A percentile compares a stretch with the other conserved stretches of the same genome.
These are phyloP conservation scores for Gymnopithys bicolor DNA, from an alignment of 2,797 vertebrate genomes.

Conservation along the genomic window DNA sequence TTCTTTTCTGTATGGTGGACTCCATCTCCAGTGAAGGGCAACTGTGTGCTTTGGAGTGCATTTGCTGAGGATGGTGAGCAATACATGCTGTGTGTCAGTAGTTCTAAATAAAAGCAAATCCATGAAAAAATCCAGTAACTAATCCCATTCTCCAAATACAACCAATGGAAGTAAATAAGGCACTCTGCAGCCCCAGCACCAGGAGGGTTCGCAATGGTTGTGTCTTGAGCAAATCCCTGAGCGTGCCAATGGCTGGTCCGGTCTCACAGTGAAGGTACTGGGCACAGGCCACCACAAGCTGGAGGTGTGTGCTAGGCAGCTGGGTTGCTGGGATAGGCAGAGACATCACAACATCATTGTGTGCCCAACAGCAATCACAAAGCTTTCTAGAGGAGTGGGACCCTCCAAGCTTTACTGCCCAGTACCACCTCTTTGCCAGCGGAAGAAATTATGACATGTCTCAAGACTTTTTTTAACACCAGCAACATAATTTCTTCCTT, in stretches of 20 bases:
- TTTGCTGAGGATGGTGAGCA: background rate
- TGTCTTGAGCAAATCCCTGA: background rate
- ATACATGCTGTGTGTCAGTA: background rate
- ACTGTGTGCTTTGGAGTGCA: background rate
- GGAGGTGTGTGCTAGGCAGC: background rate
- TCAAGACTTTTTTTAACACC: background rate
- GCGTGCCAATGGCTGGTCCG: rapidly evolving
- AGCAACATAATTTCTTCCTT: background rate
- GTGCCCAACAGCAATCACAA: background rate
- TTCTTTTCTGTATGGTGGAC: background rate
- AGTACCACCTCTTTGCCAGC: background rate
- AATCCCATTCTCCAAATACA: background rate
- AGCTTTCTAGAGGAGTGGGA: background rate
- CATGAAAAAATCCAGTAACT: background rate
- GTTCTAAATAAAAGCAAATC: background rate
- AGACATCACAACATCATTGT: background rate
- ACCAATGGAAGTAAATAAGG: background rate
- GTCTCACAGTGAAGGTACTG: background rate
- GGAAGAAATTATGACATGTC: background rate
- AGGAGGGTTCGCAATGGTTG: background rate
- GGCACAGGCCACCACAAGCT: background rate
- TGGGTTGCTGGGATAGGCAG: background rate
- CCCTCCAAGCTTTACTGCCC: background rate
- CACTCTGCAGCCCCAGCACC: background rate
- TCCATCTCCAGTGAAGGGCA: background rate